Conservation (phyloP, 2,888 invertebrate species). For the Idaea aversata region DNA sequence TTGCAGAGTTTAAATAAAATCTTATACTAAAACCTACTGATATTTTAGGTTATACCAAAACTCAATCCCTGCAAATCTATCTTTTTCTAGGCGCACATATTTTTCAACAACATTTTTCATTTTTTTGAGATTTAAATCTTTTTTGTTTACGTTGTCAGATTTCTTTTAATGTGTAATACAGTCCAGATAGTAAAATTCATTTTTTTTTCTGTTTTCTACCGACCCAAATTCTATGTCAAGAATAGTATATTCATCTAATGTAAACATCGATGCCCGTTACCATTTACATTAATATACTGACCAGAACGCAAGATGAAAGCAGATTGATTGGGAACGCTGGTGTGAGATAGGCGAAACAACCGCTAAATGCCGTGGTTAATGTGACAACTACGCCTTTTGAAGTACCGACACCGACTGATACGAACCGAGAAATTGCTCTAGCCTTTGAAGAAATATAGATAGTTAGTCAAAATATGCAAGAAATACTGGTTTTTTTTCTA, state of each 20-base stretch:
- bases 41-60: too few species aligned
- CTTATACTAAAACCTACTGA: too few species aligned
- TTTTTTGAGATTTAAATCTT: too few species aligned
- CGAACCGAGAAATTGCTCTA: neutral
- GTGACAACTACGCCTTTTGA: neutral
- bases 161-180: too few species aligned
- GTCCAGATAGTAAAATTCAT: too few species aligned
- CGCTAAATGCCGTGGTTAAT: conserved; percentile 1
- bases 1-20: too few species aligned
- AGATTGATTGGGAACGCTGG: neutral
- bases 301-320: neutral
- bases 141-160: too few species aligned
- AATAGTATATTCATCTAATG: neutral
- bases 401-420: neutral
- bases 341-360: neutral
- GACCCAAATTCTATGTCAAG: neutral
- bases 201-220: neutral
- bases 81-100: too few species aligned
- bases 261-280: neutral
- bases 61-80: too few species aligned
- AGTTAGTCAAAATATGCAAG: neutral
- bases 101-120: too few species aligned
- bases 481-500: neutral
- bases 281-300: neutral
- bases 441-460: neutral